Conservation (phyloP, 2,888 invertebrate genomes). For the Luffia ferchaultella region DNA sequence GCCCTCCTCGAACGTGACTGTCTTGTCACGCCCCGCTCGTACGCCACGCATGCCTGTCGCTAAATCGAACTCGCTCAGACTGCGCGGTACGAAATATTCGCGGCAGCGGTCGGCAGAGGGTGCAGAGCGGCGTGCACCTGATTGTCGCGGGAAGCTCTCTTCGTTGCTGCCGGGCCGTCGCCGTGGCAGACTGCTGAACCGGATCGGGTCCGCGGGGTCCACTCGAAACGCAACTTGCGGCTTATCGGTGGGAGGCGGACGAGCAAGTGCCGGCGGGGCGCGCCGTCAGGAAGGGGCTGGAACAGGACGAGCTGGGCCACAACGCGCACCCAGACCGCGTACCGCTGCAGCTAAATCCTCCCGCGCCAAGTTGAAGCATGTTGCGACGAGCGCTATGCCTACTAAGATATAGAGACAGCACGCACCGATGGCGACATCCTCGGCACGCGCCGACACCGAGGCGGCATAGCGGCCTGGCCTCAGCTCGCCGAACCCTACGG, state of each 20-base stretch:
- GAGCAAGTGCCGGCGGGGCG: conserved; percentile 32
- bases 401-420: conserved; percentile 84
- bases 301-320: conserved; percentile 17
- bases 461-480: conserved; percentile 70
- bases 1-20: conserved; percentile 85
- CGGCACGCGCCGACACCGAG: conserved; percentile 45
- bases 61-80: conserved; percentile 84
- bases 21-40: conserved; percentile 66
- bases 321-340: conserved; percentile 27
- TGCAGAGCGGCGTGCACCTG: conserved; percentile 71
- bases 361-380: conserved; percentile 87
- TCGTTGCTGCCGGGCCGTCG: conserved; percentile 40
- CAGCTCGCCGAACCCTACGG: conserved; percentile 85
- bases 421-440: conserved; percentile 76
- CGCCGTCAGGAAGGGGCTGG: conserved; percentile 27
- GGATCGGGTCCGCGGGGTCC: conserved; percentile 45
- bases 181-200: conserved; percentile 68
- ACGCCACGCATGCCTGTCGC: conserved; percentile 25
- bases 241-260: conserved; percentile 8
- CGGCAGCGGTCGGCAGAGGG: conserved; percentile 70
- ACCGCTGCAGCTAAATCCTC: conserved; percentile 69
- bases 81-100: conserved; percentile 86
- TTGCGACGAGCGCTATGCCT: conserved; percentile 86
- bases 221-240: conserved; percentile 37
- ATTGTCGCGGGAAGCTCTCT: conserved; percentile 70